phyloP scores from a whole-genome alignment of 2,113 vertebrate genomes.

The Aegithalos caudatus region DNA sequence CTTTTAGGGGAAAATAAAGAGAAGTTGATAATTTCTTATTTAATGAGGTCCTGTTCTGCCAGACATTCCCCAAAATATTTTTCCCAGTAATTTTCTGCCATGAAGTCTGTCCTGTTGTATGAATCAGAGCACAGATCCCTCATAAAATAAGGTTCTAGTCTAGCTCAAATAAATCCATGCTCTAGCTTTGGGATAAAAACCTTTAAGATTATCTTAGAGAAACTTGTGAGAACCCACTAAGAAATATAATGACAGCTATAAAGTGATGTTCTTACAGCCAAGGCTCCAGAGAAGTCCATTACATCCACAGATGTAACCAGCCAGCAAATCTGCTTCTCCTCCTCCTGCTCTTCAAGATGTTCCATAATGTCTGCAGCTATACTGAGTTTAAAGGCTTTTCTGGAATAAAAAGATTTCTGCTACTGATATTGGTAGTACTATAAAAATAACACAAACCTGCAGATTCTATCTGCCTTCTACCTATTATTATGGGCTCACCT shows the following conservation, averaged over 20 bases:
- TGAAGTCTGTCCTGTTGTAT: neutral
- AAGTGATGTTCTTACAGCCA: neutral
- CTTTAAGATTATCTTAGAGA: neutral
- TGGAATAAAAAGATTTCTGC: neutral
- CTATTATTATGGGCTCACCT: neutral
- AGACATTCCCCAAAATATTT: neutral
- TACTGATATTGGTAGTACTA: neutral
- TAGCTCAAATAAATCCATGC: neutral
- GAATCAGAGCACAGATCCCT: neutral
- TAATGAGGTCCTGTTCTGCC: neutral
- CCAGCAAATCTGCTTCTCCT: neutral
- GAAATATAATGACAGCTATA: neutral
- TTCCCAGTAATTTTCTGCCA: neutral
- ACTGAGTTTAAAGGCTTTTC: neutral
- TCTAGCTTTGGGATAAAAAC: neutral
- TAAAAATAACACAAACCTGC: neutral
- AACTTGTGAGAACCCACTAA: neutral
- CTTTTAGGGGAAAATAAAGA: neutral
- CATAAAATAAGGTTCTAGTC: neutral
- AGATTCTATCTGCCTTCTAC: neutral
- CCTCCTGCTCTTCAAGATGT: neutral
- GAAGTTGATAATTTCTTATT: neutral
- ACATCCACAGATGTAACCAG: neutral
- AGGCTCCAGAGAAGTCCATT: neutral
- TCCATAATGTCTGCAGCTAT: neutral